phyloP scores from a whole-genome alignment of 2,797 vertebrate species.

The Semotilus atromaculatus region DNA sequence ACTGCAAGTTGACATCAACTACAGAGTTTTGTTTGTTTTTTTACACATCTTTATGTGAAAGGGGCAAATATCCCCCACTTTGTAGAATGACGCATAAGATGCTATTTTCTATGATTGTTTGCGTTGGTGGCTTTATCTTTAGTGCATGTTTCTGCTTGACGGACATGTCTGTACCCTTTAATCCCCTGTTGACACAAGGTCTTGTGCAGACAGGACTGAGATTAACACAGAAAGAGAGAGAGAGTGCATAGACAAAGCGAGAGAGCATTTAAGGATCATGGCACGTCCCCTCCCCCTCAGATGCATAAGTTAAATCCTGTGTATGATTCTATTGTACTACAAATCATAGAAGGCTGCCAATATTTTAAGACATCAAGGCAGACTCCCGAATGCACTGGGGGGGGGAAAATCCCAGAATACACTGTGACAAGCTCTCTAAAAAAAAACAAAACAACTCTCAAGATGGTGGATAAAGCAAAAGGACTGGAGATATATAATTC shows the following conservation, averaged over 20 bases:
- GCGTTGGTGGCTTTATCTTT: slow-evolving; percentile 25
- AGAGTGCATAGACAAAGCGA: slow-evolving; percentile 25
- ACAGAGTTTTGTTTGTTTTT: not conserved
- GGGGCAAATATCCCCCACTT: not conserved
- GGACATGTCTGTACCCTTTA: slow-evolving; percentile 68
- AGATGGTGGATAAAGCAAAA: not conserved
- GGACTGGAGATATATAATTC: not conserved
- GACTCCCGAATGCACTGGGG: not conserved
- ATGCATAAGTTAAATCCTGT: not conserved
- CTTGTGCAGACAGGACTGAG: slow-evolving; percentile 62
- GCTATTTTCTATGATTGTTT: slow-evolving; percentile 23
- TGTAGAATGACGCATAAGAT: slow-evolving; percentile 11
- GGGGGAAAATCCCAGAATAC: not conserved
- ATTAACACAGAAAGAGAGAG: slow-evolving; percentile 55
- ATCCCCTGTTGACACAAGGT: slow-evolving; percentile 73
- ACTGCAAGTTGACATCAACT: no score
- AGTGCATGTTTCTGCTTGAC: slow-evolving; percentile 23
- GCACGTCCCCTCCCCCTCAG: not conserved
- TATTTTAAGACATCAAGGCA: not conserved
- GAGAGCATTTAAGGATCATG: slow-evolving; percentile 23
- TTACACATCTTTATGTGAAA: not conserved
- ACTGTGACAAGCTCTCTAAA: not conserved
- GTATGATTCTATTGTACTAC: slow-evolving; percentile 1
- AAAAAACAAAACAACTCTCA: not conserved
- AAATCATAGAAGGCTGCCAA: not conserved